A percentile compares a stretch with the other conserved stretches of the same genome.
phyloP scores from a whole-genome alignment of 1,140 invertebrate genomes.

The Anastrepha ludens region DNA sequence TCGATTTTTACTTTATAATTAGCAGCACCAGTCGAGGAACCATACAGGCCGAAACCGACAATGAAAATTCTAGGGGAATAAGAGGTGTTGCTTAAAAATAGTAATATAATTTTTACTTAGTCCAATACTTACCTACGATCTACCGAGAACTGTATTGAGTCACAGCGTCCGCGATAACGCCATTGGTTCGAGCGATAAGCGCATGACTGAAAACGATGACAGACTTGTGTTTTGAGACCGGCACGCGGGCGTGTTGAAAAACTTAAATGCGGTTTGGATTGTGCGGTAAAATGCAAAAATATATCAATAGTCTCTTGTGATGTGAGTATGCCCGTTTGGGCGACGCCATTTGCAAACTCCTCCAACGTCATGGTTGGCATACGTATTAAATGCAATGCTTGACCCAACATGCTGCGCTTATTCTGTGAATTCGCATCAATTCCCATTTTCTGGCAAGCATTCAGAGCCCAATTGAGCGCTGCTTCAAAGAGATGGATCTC shows the following conservation, averaged over 20 bases:
- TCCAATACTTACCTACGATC: conserved; percentile 77
- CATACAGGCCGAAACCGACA: conserved; percentile 93
- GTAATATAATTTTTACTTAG: neutral
- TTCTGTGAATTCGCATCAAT: conserved; percentile 84
- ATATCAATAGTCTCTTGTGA: conserved; percentile 93
- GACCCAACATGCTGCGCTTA: conserved; percentile 83
- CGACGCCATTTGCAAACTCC: conserved; percentile 93
- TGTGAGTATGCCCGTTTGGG: conserved; percentile 90
- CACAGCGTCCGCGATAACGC: conserved; percentile 92
- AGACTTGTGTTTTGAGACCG: conserved; percentile 92
- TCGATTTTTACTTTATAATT: conserved; percentile 94
- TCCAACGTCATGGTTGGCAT: conserved; percentile 93
- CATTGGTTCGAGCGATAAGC: conserved; percentile 97
- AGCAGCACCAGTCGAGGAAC: conserved; percentile 92
- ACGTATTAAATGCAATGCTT: conserved; percentile 88
- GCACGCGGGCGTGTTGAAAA: conserved; percentile 88
- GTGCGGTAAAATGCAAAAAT: conserved; percentile 91
- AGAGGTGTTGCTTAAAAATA: neutral
- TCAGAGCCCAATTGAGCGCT: conserved; percentile 90
- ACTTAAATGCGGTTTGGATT: conserved; percentile 85
- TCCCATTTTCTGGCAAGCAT: conserved; percentile 87
- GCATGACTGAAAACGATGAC: conserved; percentile 95
- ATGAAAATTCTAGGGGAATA: conserved; percentile 84
- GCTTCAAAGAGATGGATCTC: conserved; percentile 93
- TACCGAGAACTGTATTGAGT: conserved; percentile 94